Base-by-base conservation (phyloP, 2,797 vertebrate species). In the Cyclura pinguis region DNA sequence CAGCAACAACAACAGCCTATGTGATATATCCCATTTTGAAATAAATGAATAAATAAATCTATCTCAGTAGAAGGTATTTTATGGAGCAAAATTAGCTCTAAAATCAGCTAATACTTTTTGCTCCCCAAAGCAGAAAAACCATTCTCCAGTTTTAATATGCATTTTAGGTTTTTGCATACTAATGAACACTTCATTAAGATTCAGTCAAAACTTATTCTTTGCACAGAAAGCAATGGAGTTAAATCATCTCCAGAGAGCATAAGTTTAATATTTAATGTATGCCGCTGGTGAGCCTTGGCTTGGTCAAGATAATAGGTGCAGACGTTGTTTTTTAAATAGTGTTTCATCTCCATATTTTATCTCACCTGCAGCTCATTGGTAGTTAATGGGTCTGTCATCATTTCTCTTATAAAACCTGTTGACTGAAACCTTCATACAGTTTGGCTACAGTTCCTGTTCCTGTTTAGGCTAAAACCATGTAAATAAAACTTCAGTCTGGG, bases 341-440 rank as follows among this genome's bases (percentile, higher is more conserved):
- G 78, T 89, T 94, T 91, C 88, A 18, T 90, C 89, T 80, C 69
- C 82, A 80, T 87, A 91, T 93, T 93, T 95, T 94, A 93, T 93
- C 24, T 0, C 91, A 85, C 83, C 85, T 77, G 87, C 90, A 92
- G 73, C 92, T 87, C 55, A 86, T 62, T 42, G 29, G 76, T 77
- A 67, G 47, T 86, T 92, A 93, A 94, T 62, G 81, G 76, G 93
- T 90, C 90, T 95, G 91, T 94, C 91, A 95, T 93, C 87, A 94
- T 87, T 96, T 95, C 86, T 89, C 87, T 91, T 94, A 92, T 92
- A 91, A 90, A 93, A 95, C 93, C 92, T 91, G 93, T 94, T 83
- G 57, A 95, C 92, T 91, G 89, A n/a, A 74, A 88, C 85, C 88
- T 95, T 95, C 91, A 94, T 93, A 94, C 93, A 91, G 89, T 87